Evolutionary conservation across 1,140 invertebrate species (phyloP), one percentile per base, ranked within the genome.

Genomic region (Penaeus chinensis): DNA sequence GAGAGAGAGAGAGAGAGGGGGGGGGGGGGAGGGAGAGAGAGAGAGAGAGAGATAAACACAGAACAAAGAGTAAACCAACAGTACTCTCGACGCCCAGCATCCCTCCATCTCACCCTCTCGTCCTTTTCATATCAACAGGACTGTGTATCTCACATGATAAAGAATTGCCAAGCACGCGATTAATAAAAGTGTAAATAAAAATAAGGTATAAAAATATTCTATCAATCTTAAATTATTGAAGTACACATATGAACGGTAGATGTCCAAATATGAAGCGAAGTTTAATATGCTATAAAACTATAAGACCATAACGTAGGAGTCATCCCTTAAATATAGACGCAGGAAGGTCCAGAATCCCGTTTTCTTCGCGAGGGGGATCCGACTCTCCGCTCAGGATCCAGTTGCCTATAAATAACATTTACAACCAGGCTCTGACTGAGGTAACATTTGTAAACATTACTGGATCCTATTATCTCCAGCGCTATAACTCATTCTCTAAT

Each of bases 381-480:
- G 76, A 54, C 37, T 65, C 16, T 80, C 62, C 61, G 19, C 20
- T 22, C 76, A n/a, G 74, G 76, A 88, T 88, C 66, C 82, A 84
- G 82, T 88, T 79, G 82, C 82, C 87, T 79, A 88, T 88, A 88
- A 88, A 88, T 88, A 88, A 88, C 82, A 83, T 88, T 84, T 80
- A 84, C 87, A 84, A 74, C 87, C 82, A 63, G 42, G 82, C 82
- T 54, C 78, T 88, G 87, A 84, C 87, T 88, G 87, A 88, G 82
- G 87, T 84, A 88, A 88, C 87, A 88, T 88, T 88, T 88, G 87
- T 88, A 88, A 88, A 88, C 87, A 88, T 88, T 88, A 88, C 87
- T 84, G 82, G 87, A 74, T 84, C 76, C 87, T 83, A 88, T 88
- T 88, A 88, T 88, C 87, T 80, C 42, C 32, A 61, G 62, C 74